A percentile compares a stretch with the other conserved stretches of the same genome.
Evolutionary conservation across 1,140 invertebrate genomes (phyloP).

Genomic region (Caerostris extrusa): DNA sequence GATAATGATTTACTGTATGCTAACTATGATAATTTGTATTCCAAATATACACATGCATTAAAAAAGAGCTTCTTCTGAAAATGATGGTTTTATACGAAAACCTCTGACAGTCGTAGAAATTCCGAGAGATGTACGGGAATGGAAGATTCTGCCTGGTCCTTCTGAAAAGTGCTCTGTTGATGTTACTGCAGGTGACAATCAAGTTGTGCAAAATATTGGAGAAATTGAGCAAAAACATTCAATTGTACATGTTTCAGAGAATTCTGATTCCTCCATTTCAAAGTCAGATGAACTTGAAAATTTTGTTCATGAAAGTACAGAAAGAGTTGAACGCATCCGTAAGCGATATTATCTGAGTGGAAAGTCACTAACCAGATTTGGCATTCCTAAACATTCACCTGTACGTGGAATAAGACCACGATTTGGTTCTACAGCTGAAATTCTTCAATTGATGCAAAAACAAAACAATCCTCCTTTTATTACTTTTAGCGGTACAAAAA

Average conservation of each 20-base stretch:
- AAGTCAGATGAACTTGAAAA: constrained; percentile 87
- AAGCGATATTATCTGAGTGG: constrained; percentile 90
- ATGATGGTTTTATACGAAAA: background rate
- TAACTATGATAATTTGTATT: constrained; percentile 6
- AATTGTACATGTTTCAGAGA: background rate
- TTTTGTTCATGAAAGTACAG: constrained; percentile 91
- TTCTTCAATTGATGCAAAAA: constrained; percentile 89
- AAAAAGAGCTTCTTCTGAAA: constrained; percentile 36
- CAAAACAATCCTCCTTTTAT: constrained; percentile 85
- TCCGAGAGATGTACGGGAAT: constrained; percentile 79
- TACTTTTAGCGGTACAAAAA: constrained; percentile 59
- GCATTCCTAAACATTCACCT: constrained; percentile 90
- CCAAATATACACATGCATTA: background rate
- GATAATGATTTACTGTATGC: constrained; percentile 9
- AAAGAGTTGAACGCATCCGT: constrained; percentile 89
- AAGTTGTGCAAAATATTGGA: background rate
- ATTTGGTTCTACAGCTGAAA: constrained; percentile 90
- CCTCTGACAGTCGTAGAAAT: constrained; percentile 71
- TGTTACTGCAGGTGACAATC: background rate
- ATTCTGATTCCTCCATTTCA: constrained; percentile 52
- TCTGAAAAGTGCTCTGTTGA: background rate
- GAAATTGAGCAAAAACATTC: background rate
- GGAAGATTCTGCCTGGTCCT: constrained; percentile 77
- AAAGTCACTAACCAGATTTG: constrained; percentile 83
- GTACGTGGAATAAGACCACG: constrained; percentile 88